These are phyloP conservation scores for Drosophila kanapiae DNA, from an alignment of 1,140 invertebrate genomes.

Conservation along the genomic window DNA sequence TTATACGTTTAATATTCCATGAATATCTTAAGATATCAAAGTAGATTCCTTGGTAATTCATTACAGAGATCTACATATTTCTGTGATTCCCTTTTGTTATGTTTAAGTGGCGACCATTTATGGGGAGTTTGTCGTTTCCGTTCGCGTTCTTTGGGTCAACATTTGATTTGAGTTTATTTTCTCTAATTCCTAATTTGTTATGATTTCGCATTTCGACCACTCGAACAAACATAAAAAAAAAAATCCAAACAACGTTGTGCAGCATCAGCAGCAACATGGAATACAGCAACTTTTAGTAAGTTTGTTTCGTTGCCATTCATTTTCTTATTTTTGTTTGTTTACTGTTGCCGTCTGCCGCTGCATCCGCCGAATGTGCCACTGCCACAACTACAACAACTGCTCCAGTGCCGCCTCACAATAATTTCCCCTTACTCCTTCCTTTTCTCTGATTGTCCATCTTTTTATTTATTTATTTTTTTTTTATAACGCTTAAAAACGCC, in stretches of 20 bases:
- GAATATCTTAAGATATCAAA: neutral
- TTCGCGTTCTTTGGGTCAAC: slow-evolving; percentile 7
- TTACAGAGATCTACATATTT: neutral
- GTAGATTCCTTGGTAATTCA: neutral
- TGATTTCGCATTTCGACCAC: slow-evolving; percentile 46
- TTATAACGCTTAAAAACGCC: slow-evolving; percentile 42
- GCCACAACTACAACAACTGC: slow-evolving; percentile 34
- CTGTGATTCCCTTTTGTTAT: neutral
- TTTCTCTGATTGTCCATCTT: slow-evolving; percentile 51
- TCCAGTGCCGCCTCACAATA: slow-evolving; percentile 33
- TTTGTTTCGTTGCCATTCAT: slow-evolving; percentile 71
- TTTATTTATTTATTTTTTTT: slow-evolving; percentile 14
- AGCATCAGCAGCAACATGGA: slow-evolving; percentile 88
- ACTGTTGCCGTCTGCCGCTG: slow-evolving; percentile 57
- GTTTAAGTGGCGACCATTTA: neutral
- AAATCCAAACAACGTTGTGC: slow-evolving; percentile 57
- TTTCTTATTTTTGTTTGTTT: slow-evolving; percentile 63
- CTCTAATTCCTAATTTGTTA: slow-evolving; percentile 49
- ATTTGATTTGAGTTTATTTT: slow-evolving; percentile 50
- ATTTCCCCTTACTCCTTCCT: slow-evolving; percentile 27
- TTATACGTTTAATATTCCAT: neutral
- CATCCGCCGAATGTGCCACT: slow-evolving; percentile 47
- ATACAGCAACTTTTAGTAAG: slow-evolving; percentile 89
- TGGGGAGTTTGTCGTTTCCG: neutral
- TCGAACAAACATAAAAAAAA: slow-evolving; percentile 1